These are phyloP conservation scores for Lochmaea crataegi DNA, from an alignment of 2,888 invertebrate genomes.

Conservation along the genomic window DNA sequence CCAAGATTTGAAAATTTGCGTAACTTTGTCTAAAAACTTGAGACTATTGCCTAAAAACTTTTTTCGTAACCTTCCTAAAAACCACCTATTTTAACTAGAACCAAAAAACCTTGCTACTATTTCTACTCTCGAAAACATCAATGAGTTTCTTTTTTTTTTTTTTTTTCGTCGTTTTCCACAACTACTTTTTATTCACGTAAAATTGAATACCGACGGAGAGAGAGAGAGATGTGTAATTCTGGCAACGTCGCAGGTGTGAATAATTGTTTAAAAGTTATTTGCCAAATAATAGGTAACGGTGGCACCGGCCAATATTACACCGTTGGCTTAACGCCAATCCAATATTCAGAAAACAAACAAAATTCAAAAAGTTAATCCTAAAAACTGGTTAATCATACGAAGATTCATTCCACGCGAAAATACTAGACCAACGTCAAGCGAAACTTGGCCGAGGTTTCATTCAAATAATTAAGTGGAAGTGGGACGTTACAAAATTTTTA, in stretches of 20 bases:
- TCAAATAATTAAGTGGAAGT: slow-evolving; percentile 3
- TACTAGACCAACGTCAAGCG: slow-evolving; percentile 9
- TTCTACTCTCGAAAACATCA: background rate
- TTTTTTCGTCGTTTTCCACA: background rate
- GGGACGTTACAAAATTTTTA: background rate
- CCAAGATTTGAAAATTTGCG: too few species aligned
- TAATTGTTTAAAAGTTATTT: slow-evolving; percentile 19
- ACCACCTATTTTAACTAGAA: too few species aligned
- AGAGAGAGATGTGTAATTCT: background rate
- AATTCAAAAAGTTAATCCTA: slow-evolving; percentile 8
- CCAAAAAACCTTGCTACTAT: background rate
- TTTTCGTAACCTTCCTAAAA: too few species aligned
- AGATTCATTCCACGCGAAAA: slow-evolving; percentile 1
- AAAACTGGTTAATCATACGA: slow-evolving; percentile 16
- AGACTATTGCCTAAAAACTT: too few species aligned
- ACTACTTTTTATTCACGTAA: background rate
- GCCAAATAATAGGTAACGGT: slow-evolving; percentile 22
- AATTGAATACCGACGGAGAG: background rate
- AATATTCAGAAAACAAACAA: slow-evolving; percentile 17
- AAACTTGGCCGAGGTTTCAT: slow-evolving; percentile 15
- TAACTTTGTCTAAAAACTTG: too few species aligned
- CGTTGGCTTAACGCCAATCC: slow-evolving; percentile 2
- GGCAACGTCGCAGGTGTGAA: slow-evolving; percentile 13
- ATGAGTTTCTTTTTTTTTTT: background rate
- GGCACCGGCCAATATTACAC: slow-evolving; percentile 14